Conservation (phyloP, 2,888 invertebrate species). For the Hemithea aestivaria region DNA sequence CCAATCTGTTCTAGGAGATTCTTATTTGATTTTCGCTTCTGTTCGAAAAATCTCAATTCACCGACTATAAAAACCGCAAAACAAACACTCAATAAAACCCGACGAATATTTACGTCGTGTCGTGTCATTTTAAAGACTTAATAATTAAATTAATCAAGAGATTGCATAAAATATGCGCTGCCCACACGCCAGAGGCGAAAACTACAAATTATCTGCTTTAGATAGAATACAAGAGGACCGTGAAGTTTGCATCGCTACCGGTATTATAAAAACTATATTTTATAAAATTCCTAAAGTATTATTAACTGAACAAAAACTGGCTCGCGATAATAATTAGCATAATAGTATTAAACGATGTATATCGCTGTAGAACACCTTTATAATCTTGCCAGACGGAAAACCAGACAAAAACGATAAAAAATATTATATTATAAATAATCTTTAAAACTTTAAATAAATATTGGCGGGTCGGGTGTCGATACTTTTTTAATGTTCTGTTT, state of each 20-base stretch:
- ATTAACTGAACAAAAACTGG: too few species aligned
- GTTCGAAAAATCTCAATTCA: too few species aligned
- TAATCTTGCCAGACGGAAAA: too few species aligned
- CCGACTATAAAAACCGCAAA: too few species aligned
- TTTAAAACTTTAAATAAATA: slow-evolving; percentile 15
- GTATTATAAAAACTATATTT: slow-evolving; percentile 5
- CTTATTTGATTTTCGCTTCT: too few species aligned
- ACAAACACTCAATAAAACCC: too few species aligned
- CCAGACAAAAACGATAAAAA: slow-evolving; percentile 1
- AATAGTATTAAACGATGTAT: too few species aligned
- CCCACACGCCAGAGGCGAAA: too few species aligned
- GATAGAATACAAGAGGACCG: background rate
- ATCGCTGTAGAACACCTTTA: too few species aligned
- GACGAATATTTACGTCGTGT: too few species aligned
- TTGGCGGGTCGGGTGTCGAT: slow-evolving; percentile 7
- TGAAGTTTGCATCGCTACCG: slow-evolving; percentile 10
- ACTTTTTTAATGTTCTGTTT: slow-evolving; percentile 21
- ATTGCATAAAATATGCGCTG: background rate
- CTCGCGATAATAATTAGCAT: too few species aligned
- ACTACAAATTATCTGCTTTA: background rate
- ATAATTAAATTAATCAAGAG: background rate
- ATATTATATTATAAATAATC: slow-evolving; percentile 8
- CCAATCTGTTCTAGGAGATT: too few species aligned
- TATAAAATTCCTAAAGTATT: background rate
- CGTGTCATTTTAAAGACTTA: background rate